Percentiles rank a stretch among this genome's conserved stretches.
phyloP scores from a whole-genome alignment of 53 echinoderm and acorn worm genomes.

The Henricia sp. region DNA sequence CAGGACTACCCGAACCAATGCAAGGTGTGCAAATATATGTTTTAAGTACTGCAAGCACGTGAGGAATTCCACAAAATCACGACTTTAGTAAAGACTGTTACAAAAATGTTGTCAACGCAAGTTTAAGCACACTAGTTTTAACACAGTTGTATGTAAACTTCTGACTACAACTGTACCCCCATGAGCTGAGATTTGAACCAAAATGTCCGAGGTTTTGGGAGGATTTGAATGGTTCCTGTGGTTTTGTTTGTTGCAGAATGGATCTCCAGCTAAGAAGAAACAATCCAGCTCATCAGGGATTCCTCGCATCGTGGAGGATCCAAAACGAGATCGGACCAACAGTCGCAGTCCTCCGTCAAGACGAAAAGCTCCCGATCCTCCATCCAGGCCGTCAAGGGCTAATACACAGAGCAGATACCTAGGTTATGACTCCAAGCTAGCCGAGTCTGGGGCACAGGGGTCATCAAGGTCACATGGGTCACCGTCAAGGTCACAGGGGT shows the following conservation, averaged over 20 bases:
- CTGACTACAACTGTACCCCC: too few relatives aligned
- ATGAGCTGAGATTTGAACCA: too few relatives aligned
- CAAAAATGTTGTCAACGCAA: too few relatives aligned
- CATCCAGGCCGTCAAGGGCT: conserved; percentile 24
- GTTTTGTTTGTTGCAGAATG: conserved; percentile 19
- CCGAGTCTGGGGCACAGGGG: conserved; percentile 21
- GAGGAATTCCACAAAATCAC: too few relatives aligned
- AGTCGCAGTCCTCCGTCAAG: conserved; percentile 19
- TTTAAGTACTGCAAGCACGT: too few relatives aligned
- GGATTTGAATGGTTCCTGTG: background rate
- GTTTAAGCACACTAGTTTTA: too few relatives aligned
- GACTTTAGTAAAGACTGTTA: too few relatives aligned
- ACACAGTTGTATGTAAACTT: too few relatives aligned
- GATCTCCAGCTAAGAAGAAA: conserved; percentile 12
- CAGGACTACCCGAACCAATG: too few relatives aligned
- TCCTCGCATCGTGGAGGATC: conserved; percentile 12
- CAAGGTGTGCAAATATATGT: too few relatives aligned
- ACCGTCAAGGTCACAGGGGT: background rate
- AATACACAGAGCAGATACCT: conserved; percentile 19
- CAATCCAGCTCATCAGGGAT: conserved; percentile 18
- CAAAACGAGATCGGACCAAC: conserved; percentile 23
- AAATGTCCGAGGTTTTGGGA: too few relatives aligned
- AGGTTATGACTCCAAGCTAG: conserved; percentile 17
- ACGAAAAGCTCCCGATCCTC: conserved; percentile 55
- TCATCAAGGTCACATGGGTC: conserved; percentile 24